Evolutionary conservation across 37 sponge, comb jelly and placozoan species (phyloP).

Genomic region (Axinella damicornis): DNA sequence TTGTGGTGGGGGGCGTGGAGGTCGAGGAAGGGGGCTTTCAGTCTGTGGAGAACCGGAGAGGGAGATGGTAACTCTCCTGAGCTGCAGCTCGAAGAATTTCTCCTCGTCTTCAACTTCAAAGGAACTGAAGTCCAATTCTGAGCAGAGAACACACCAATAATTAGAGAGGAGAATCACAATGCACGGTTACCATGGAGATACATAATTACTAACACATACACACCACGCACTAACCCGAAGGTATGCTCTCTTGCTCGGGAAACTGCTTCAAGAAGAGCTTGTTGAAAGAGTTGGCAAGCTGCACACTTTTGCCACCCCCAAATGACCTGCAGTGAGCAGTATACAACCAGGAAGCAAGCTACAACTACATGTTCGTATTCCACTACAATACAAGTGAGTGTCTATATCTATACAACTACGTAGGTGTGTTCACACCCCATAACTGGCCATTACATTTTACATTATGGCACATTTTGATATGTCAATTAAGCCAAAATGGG

Average conservation of each 20-base stretch:
- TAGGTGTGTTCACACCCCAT: too few species aligned
- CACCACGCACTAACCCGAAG: background rate
- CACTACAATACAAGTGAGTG: too few species aligned
- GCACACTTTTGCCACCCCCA: background rate
- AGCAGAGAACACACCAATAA: background rate
- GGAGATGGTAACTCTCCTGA: slow-evolving; percentile 19
- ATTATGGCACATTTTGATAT: too few species aligned
- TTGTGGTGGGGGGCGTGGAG: background rate
- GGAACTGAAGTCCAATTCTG: slow-evolving; percentile 27
- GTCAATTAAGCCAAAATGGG: too few species aligned
- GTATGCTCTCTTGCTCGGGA: background rate
- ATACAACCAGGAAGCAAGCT: too few species aligned
- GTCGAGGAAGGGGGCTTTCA: background rate
- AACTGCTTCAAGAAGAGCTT: slow-evolving; percentile 12
- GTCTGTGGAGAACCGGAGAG: slow-evolving; percentile 15
- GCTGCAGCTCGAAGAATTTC: slow-evolving; percentile 37
- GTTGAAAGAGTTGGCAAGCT: background rate
- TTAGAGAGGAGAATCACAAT: background rate
- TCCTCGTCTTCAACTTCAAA: slow-evolving; percentile 49
- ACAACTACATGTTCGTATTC: too few species aligned
- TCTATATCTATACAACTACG: too few species aligned
- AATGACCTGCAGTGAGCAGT: background rate
- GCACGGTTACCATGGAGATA: background rate
- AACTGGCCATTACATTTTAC: too few species aligned
- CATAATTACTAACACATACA: background rate